These are phyloP conservation scores for Andricus grossulariae DNA, from an alignment of 1,140 invertebrate genomes.

Conservation along the genomic window DNA sequence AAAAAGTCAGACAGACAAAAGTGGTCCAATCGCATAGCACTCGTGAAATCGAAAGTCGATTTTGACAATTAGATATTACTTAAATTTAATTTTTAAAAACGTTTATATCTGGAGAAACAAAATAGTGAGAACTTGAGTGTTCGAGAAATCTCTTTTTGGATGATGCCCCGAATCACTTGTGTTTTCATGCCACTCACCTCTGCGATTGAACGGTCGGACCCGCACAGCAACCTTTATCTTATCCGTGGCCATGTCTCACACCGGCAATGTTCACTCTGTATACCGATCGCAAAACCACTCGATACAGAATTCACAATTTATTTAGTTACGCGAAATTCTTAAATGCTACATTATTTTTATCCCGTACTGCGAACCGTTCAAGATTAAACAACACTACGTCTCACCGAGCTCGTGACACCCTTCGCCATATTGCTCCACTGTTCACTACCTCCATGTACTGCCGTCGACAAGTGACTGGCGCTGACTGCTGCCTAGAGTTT, in stretches of 20 bases:
- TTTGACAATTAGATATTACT: neutral
- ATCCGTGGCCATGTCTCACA: constrained; percentile 84
- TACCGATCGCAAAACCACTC: constrained; percentile 50
- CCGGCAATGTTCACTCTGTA: constrained; percentile 62
- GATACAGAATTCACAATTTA: constrained; percentile 52
- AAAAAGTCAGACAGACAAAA: neutral
- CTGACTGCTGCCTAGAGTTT: no score
- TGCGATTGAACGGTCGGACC: constrained; percentile 95
- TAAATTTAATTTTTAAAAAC: neutral
- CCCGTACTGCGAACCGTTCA: constrained; percentile 62
- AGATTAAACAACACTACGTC: constrained; percentile 63
- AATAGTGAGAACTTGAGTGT: neutral
- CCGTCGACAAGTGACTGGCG: no score
- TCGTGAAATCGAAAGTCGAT: constrained; percentile 16
- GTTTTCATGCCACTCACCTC: constrained; percentile 83
- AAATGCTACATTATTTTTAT: constrained; percentile 64
- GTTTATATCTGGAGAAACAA: neutral
- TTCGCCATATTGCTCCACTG: constrained; percentile 70
- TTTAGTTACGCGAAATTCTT: constrained; percentile 50
- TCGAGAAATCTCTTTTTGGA: neutral
- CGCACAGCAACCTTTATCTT: constrained; percentile 98
- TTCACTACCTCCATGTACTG: no score
- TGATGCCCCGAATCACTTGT: neutral
- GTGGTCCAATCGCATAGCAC: constrained; percentile 16
- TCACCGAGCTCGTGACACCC: constrained; percentile 69